Percentiles rank a stretch among this genome's conserved stretches.
These are phyloP conservation scores for Automeris io DNA, from an alignment of 2,888 invertebrate species.

Conservation along the genomic window DNA sequence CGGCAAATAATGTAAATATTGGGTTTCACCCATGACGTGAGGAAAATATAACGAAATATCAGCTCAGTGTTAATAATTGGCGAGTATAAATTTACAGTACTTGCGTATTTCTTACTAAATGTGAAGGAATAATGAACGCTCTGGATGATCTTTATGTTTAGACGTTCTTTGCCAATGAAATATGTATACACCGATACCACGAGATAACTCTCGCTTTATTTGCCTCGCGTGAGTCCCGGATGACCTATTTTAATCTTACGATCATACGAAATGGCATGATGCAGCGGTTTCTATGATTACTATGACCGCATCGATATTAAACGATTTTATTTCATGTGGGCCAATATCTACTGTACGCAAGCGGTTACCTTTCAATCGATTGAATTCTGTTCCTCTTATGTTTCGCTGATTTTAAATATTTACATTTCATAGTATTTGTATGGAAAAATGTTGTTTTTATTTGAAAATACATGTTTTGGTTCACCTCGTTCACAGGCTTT, in stretches of 20 bases:
- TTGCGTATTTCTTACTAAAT: neutral
- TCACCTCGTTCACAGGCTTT: conserved; percentile 21
- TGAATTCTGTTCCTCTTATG: too few species aligned
- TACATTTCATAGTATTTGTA: conserved; percentile 22
- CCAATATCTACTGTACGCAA: conserved; percentile 31
- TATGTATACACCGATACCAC: conserved; percentile 15
- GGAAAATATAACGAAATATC: neutral
- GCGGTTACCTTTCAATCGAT: conserved; percentile 30
- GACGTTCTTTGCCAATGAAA: conserved; percentile 18
- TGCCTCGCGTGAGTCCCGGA: conserved; percentile 34
- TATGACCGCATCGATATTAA: conserved; percentile 23
- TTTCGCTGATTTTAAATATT: too few species aligned
- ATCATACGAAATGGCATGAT: conserved; percentile 34
- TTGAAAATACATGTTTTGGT: conserved; percentile 26
- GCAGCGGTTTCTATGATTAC: conserved; percentile 29
- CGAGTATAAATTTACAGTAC: neutral
- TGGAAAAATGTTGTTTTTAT: conserved; percentile 29
- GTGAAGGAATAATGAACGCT: too few species aligned
- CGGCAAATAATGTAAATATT: neutral
- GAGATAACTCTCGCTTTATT: conserved; percentile 32
- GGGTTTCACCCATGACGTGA: conserved; percentile 1
- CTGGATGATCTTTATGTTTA: neutral
- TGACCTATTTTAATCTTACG: conserved; percentile 43
- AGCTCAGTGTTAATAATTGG: neutral
- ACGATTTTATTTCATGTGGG: conserved; percentile 27